Evolutionary conservation across 2,888 invertebrate genomes (phyloP).

Genomic region (Tetheella fluctuosa): DNA sequence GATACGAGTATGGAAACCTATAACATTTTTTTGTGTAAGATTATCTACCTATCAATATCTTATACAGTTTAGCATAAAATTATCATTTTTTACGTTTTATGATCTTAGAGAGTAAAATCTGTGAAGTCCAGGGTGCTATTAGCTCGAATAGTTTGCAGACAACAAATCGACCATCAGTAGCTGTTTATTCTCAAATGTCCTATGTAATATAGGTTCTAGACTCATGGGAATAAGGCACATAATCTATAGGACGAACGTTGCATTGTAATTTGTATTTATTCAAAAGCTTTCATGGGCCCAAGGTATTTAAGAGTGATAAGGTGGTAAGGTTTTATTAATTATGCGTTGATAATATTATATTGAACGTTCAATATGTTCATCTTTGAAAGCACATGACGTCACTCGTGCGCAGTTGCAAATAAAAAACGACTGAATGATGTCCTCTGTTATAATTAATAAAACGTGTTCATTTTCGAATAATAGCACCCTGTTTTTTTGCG

Average conservation of each 20-base stretch:
- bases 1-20: constrained; percentile 38
- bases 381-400: neutral
- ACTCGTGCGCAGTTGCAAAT: no score
- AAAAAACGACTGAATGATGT: no score
- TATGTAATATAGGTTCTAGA: no score
- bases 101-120: constrained; percentile 40
- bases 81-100: constrained; percentile 43
- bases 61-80: constrained; percentile 28
- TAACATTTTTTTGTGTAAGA: constrained; percentile 43
- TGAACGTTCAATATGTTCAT: neutral
- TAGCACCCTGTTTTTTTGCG: constrained; percentile 67
- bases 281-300: no score
- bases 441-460: neutral
- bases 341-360: no score
- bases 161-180: no score
- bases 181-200: neutral
- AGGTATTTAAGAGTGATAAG: no score
- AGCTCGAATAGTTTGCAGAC: constrained; percentile 18
- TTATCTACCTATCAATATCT: constrained; percentile 44
- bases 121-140: constrained; percentile 70
- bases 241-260: neutral
- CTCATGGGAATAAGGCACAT: no score
- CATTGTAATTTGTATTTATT: neutral
- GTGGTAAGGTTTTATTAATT: no score
- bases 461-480: constrained; percentile 37